Evolutionary conservation across 2,888 invertebrate species (phyloP).

Genomic region (Orthonevra nobilis): DNA sequence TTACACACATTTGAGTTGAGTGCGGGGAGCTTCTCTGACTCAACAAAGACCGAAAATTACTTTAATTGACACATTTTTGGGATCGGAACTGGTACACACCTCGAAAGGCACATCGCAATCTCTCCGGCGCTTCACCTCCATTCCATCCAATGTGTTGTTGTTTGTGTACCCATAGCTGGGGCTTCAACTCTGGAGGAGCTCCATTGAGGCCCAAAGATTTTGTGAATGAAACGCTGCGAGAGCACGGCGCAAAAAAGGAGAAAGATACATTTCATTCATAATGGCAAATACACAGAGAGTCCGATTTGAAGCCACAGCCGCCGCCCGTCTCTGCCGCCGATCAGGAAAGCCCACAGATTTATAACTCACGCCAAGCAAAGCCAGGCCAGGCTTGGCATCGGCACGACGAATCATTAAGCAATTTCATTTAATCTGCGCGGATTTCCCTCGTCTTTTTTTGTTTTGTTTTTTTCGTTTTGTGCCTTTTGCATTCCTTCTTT

Average conservation of each 20-base stretch:
- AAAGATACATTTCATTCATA: slow-evolving; percentile 54
- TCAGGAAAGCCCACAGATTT: slow-evolving; percentile 68
- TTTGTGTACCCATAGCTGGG: background rate
- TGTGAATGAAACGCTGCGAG: slow-evolving; percentile 50
- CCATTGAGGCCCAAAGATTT: slow-evolving; percentile 57
- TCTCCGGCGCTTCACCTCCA: background rate
- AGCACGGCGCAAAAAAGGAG: background rate
- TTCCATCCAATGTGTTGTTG: background rate
- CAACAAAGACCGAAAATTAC: slow-evolving; percentile 61
- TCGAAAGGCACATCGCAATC: slow-evolving; percentile 49
- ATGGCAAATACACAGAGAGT: slow-evolving; percentile 12
- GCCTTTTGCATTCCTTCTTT: slow-evolving; percentile 16
- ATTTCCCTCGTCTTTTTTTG: slow-evolving; percentile 53
- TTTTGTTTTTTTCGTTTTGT: slow-evolving; percentile 9
- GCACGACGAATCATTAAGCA: slow-evolving; percentile 71
- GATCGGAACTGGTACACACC: slow-evolving; percentile 64
- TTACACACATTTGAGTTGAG: slow-evolving; percentile 5
- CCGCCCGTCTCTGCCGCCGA: slow-evolving; percentile 10
- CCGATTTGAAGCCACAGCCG: background rate
- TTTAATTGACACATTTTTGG: slow-evolving; percentile 70
- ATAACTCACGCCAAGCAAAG: slow-evolving; percentile 59
- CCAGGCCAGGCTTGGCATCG: slow-evolving; percentile 22
- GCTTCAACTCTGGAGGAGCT: too few relatives aligned
- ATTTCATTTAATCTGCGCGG: slow-evolving; percentile 71
- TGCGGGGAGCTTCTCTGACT: slow-evolving; percentile 17